These are phyloP conservation scores for Meliscaeva auricollis DNA, from an alignment of 2,888 invertebrate species.

Conservation along the genomic window DNA sequence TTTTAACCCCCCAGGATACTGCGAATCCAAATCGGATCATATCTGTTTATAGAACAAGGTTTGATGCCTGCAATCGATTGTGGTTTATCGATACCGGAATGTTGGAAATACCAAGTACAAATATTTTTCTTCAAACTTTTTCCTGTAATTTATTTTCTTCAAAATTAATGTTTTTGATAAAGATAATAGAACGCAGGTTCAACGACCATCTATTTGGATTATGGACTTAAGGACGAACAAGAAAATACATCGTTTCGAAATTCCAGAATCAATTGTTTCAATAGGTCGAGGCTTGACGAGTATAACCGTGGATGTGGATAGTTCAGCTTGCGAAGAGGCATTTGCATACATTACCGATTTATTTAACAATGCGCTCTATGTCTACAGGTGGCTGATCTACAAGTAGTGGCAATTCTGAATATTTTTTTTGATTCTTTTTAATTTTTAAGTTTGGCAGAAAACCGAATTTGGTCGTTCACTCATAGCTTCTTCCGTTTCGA, in stretches of 20 bases:
- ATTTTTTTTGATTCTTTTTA: background rate
- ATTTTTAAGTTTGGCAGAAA: slow-evolving; percentile 84
- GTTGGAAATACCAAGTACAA: slow-evolving; percentile 85
- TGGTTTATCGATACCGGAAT: slow-evolving; percentile 93
- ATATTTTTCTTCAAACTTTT: background rate
- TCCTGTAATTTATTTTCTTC: background rate
- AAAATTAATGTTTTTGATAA: background rate
- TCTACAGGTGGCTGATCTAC: slow-evolving; percentile 81
- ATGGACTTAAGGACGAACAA: slow-evolving; percentile 88
- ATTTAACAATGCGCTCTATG: slow-evolving; percentile 80
- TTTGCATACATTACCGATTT: slow-evolving; percentile 88
- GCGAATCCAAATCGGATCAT: slow-evolving; percentile 83
- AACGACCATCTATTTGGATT: slow-evolving; percentile 87
- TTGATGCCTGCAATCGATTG: slow-evolving; percentile 89
- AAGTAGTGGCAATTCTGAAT: background rate
- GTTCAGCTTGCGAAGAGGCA: slow-evolving; percentile 86
- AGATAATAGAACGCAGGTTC: slow-evolving; percentile 84
- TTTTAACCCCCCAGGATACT: slow-evolving; percentile 23
- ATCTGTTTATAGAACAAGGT: slow-evolving; percentile 89
- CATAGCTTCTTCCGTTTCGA: slow-evolving; percentile 92
- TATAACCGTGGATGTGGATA: slow-evolving; percentile 88
- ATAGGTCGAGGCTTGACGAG: slow-evolving; percentile 87
- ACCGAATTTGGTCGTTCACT: slow-evolving; percentile 89
- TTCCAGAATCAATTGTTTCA: slow-evolving; percentile 81
- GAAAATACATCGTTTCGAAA: slow-evolving; percentile 86